Base-by-base conservation (phyloP, 2,888 invertebrate species). In the Dryobota labecula region DNA sequence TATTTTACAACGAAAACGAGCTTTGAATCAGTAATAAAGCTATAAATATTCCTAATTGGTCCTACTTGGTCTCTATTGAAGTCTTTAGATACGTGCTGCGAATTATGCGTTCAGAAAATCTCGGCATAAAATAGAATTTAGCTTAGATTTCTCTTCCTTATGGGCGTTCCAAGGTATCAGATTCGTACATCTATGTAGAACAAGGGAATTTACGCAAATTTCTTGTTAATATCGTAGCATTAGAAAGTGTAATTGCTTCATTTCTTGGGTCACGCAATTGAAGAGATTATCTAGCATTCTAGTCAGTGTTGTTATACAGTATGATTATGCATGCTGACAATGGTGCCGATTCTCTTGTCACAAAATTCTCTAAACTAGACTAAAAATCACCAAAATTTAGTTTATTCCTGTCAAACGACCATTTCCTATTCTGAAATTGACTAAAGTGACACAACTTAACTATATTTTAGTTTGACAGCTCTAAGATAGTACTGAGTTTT, bases 61-160 rank as follows among this genome's bases (percentile, higher is more conserved):
- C 41, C 51, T 54, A 51, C 71, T 30, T 45, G 47, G 47, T 51
- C 56, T 51, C 33, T 64, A 69, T 66, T 47, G 51, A 61, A 66
- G 54, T 27, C 49, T 49, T 18, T 27, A 43, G 3, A 38, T 64
- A 81, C 84, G 85, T 85, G 84, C 7, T 47, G 18, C 0, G 81
- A 78, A 83, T 84, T 8, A 9, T 54, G 9, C 41, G 43, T 56
- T 43, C 1, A 56, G 20, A 60, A 27, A 58, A 67, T 58, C 47
- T 54, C 51, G 36, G 53, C 45, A 69, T 81, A 73, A 78, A 81
- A 47, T 56, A 47, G 30, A 57, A 24, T 49, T 68, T 45, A 54
- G 68, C n/a, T 64, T 18, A 64, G 62, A 45, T 84, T 75, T 85
- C 84, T 72, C 79, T 84, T 85, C 84, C 84, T 84, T 64, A 82